phyloP scores from a whole-genome alignment of 1,140 invertebrate genomes.

The Drosophila arizonae region DNA sequence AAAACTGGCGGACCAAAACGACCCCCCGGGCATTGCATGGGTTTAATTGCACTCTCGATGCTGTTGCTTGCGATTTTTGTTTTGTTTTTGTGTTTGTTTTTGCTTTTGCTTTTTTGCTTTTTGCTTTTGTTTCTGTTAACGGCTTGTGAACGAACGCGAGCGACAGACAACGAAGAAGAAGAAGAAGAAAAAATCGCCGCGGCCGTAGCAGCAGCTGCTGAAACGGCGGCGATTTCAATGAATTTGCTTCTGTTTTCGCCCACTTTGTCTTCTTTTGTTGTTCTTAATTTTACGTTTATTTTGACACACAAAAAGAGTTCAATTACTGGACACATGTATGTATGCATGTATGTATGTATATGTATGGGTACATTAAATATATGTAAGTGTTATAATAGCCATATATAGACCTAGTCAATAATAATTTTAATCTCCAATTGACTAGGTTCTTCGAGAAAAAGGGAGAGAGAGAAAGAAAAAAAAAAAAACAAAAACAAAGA shows the following conservation, averaged over 20 bases:
- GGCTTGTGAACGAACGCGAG: slow-evolving; percentile 51
- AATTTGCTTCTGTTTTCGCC: slow-evolving; percentile 46
- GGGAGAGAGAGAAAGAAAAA: neutral
- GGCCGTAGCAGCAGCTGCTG: slow-evolving; percentile 14
- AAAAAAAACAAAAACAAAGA: slow-evolving; percentile 3
- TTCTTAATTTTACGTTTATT: slow-evolving; percentile 23
- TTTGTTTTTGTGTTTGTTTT: slow-evolving; percentile 3
- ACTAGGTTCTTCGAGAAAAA: neutral
- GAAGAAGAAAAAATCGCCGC: slow-evolving; percentile 11
- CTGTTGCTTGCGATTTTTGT: slow-evolving; percentile 20
- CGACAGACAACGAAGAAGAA: slow-evolving; percentile 23
- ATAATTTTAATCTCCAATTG: slow-evolving; percentile 9
- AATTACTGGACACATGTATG: neutral
- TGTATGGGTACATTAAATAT: slow-evolving; percentile 1
- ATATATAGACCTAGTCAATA: neutral
- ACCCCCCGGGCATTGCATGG: slow-evolving; percentile 55
- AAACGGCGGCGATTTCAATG: slow-evolving; percentile 35
- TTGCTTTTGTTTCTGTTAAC: slow-evolving; percentile 56
- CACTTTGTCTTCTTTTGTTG: slow-evolving; percentile 16
- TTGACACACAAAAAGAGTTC: slow-evolving; percentile 8
- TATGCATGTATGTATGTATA: neutral
- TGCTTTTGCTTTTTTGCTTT: slow-evolving; percentile 32
- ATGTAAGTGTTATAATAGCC: neutral
- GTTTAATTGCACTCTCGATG: slow-evolving; percentile 64
- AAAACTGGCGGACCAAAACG: slow-evolving; percentile 46